Evolutionary conservation across 1,140 invertebrate genomes (phyloP).

Genomic region (Philaenus spumarius): DNA sequence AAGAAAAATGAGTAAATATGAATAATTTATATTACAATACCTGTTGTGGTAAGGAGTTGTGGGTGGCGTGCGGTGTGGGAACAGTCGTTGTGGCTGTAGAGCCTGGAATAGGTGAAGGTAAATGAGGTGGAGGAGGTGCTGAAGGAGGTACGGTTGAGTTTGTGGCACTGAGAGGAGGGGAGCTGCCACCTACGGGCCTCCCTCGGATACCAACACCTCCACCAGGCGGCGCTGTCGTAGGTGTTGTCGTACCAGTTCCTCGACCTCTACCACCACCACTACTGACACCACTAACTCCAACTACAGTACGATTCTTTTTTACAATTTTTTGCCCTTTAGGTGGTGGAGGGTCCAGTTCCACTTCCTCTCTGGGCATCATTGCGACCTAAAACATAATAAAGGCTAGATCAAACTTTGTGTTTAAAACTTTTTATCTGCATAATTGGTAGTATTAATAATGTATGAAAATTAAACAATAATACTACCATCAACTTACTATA

Average conservation of each 20-base stretch:
- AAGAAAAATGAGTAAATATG: no score
- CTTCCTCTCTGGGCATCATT: constrained; percentile 88
- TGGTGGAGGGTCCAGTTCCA: constrained; percentile 66
- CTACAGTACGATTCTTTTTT: constrained; percentile 48
- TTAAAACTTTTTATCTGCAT: not conserved
- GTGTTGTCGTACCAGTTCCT: constrained; percentile 25
- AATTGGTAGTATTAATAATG: no score
- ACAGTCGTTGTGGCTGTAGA: constrained; percentile 37
- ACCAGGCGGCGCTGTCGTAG: constrained; percentile 37
- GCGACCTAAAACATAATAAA: constrained; percentile 57
- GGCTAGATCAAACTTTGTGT: not conserved
- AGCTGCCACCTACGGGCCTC: constrained; percentile 29
- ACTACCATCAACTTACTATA: no score
- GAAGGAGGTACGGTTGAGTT: constrained; percentile 37
- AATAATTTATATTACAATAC: constrained; percentile 27
- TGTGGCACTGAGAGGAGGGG: constrained; percentile 11
- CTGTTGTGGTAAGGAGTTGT: constrained; percentile 47
- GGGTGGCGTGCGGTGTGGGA: constrained; percentile 33
- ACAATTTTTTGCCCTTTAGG: constrained; percentile 58
- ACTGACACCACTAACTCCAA: constrained; percentile 27
- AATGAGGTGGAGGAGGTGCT: constrained; percentile 37
- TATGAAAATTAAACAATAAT: no score
- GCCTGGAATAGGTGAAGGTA: constrained; percentile 41
- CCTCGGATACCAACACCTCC: constrained; percentile 27
- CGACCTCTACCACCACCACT: not conserved